Conservation (phyloP, 2,797 vertebrate species). For the Garrulus glandarius region DNA sequence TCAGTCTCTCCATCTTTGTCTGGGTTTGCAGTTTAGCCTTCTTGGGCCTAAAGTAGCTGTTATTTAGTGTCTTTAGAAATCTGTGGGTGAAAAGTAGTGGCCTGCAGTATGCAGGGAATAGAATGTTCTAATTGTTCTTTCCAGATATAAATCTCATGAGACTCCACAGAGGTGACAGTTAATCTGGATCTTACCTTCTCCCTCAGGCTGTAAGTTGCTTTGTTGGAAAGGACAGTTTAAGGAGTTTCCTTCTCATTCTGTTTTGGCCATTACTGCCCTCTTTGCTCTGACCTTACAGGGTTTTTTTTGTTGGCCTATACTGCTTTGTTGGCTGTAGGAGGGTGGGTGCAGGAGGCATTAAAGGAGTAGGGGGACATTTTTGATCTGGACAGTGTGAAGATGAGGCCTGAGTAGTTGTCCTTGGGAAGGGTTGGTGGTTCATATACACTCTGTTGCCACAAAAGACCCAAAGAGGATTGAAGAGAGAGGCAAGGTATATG, state of each 20-base stretch:
- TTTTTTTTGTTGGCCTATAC: neutral
- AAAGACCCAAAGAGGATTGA: neutral
- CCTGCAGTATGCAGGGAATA: neutral
- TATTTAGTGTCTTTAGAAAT: neutral
- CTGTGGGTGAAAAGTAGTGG: neutral
- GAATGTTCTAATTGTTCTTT: neutral
- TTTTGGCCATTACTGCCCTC: neutral
- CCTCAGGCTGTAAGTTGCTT: neutral
- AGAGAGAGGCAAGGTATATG: neutral
- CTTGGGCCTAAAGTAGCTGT: neutral
- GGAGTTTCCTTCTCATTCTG: neutral
- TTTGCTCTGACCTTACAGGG: neutral
- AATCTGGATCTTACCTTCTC: neutral
- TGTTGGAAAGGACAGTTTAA: neutral
- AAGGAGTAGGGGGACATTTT: neutral
- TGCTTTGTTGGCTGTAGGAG: neutral
- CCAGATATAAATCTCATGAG: neutral
- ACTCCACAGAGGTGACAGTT: neutral
- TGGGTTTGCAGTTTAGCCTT: neutral
- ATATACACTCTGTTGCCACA: neutral
- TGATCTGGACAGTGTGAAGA: neutral
- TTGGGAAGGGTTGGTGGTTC: neutral
- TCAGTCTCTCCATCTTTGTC: neutral
- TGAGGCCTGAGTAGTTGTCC: neutral
- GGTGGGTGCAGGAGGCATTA: neutral